phyloP scores from a whole-genome alignment of 2,888 invertebrate species.

The Ferrisia virgata region DNA sequence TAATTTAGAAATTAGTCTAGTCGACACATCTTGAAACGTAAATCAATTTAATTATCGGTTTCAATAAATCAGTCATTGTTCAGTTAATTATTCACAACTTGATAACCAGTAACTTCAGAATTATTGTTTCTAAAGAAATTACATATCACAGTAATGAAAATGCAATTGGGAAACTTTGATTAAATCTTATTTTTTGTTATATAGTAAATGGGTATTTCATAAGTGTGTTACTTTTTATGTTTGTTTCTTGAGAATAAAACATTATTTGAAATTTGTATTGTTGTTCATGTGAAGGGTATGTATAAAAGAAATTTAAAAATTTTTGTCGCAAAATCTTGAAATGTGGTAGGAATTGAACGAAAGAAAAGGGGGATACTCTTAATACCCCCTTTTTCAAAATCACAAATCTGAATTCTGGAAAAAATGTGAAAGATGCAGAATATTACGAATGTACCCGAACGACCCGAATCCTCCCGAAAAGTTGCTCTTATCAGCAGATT shows the following conservation, averaged over 20 bases:
- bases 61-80: background rate
- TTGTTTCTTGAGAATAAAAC: slow-evolving; percentile 6
- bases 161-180: background rate
- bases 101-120: background rate
- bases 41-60: background rate
- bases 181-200: background rate
- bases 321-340: no score
- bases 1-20: background rate
- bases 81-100: background rate
- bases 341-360: no score
- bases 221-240: background rate
- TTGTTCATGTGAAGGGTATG: no score
- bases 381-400: no score
- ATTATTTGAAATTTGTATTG: no score
- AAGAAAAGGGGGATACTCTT: no score
- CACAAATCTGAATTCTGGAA: no score
- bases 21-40: background rate
- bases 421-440: no score
- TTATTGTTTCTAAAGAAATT: background rate
- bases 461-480: no score
- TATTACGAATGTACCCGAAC: no score
- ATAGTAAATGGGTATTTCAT: background rate
- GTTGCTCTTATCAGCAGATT: no score
- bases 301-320: no score
- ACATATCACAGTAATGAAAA: background rate